phyloP scores from a whole-genome alignment of 2,797 vertebrate genomes.

The Simalia tracyae region DNA sequence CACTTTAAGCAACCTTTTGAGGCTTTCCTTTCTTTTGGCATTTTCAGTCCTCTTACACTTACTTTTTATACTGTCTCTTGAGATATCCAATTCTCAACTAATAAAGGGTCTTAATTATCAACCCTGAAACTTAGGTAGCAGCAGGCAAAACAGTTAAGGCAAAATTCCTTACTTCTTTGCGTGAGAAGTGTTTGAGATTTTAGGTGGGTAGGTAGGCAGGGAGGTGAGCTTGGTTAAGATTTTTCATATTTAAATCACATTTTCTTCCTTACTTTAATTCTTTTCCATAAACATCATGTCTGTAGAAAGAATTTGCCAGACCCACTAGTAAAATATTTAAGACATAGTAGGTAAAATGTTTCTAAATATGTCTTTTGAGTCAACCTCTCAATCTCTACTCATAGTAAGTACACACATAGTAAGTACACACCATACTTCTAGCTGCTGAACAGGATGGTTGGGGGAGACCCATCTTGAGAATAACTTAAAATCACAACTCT shows the following conservation, averaged over 20 bases:
- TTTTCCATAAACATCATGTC: constrained; percentile 49
- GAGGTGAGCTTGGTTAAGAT: not conserved
- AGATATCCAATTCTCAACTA: not conserved
- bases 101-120: not conserved
- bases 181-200: not conserved
- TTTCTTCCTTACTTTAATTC: constrained; percentile 29
- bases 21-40: not conserved
- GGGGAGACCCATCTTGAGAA: constrained; percentile 43
- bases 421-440: not conserved
- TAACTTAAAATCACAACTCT: not conserved
- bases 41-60: not conserved
- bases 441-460: constrained; percentile 51
- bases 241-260: constrained; percentile 27
- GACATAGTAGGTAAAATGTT: constrained; percentile 56
- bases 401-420: constrained; percentile 39
- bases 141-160: not conserved
- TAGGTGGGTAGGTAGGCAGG: not conserved
- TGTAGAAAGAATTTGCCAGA: constrained; percentile 60
- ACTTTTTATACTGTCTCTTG: not conserved
- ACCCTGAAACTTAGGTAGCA: not conserved
- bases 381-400: constrained; percentile 30
- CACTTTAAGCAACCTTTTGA: not conserved
- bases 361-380: constrained; percentile 63
- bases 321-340: constrained; percentile 62
- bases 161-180: not conserved